A percentile compares a stretch with the other conserved stretches of the same genome.
These are phyloP conservation scores for Sebastes taczanowskii DNA, from an alignment of 2,797 vertebrate species.

Conservation along the genomic window DNA sequence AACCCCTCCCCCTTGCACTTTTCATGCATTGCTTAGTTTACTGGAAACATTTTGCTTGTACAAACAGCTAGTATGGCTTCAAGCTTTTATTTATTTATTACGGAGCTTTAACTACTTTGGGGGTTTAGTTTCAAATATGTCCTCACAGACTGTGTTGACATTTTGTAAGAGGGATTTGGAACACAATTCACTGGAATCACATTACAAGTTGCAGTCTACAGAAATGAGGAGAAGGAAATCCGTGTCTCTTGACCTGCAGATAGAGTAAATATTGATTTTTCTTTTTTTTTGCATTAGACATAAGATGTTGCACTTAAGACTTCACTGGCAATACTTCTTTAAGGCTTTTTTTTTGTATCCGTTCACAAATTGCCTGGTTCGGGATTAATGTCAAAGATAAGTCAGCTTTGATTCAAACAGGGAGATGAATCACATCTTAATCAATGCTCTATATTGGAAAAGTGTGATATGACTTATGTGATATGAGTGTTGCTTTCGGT, in stretches of 20 bases:
- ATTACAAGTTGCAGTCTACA: constrained; percentile 31
- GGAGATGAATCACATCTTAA: not conserved
- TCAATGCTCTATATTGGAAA: not conserved
- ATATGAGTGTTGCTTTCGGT: not conserved
- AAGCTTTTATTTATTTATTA: constrained; percentile 42
- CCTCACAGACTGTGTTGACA: constrained; percentile 52
- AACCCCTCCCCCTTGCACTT: not conserved
- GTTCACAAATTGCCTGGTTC: not conserved
- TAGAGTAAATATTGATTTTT: constrained; percentile 28
- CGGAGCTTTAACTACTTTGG: constrained; percentile 25
- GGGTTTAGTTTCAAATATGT: constrained; percentile 37
- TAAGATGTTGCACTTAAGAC: not conserved
- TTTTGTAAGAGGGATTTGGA: constrained; percentile 54
- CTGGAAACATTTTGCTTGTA: constrained; percentile 4
- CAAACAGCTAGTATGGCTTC: not conserved
- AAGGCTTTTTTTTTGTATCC: not conserved
- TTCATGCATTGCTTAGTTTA: constrained; percentile 10
- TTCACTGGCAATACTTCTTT: not conserved
- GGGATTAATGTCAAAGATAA: not conserved
- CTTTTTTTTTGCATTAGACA: not conserved
- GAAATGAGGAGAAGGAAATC: constrained; percentile 20
- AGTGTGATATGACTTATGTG: not conserved
- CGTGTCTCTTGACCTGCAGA: constrained; percentile 4
- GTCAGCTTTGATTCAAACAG: constrained; percentile 3
- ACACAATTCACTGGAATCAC: constrained; percentile 41